Evolutionary conservation across 2,888 invertebrate genomes (phyloP).

Genomic region (Antitype chi): DNA sequence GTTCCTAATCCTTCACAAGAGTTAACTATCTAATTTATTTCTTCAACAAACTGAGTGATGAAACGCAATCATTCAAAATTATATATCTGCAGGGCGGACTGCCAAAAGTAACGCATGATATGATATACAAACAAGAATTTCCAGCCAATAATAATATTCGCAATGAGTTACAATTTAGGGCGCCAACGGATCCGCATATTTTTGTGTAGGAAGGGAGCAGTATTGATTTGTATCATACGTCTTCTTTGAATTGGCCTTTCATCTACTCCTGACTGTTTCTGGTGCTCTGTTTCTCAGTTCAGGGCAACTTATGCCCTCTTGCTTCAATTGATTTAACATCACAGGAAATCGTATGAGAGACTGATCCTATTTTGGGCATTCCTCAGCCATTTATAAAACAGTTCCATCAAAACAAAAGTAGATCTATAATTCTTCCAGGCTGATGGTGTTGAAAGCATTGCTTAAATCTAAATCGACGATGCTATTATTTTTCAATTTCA

Average conservation of each 20-base stretch:
- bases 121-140: constrained; percentile 31
- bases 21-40: constrained; percentile 14
- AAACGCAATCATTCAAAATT: constrained; percentile 30
- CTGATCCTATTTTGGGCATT: neutral
- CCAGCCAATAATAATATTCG: constrained; percentile 48
- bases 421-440: neutral
- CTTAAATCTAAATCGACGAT: neutral
- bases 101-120: constrained; percentile 42
- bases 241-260: neutral
- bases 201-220: neutral
- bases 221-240: constrained; percentile 12
- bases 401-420: neutral
- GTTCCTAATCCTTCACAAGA: constrained; percentile 6
- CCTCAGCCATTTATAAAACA: no score
- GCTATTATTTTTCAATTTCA: neutral
- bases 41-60: constrained; percentile 25
- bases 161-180: constrained; percentile 45
- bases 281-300: no score
- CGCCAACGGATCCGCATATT: constrained; percentile 23
- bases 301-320: no score
- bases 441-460: neutral
- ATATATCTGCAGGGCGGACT: constrained; percentile 36
- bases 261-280: neutral
- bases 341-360: neutral
- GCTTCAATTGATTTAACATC: neutral